A percentile compares a stretch with the other conserved stretches of the same genome.
These are phyloP conservation scores for Rhopilema esculentum DNA, from an alignment of 30 jellyfish, hydroid and myxozoan species.

Conservation along the genomic window DNA sequence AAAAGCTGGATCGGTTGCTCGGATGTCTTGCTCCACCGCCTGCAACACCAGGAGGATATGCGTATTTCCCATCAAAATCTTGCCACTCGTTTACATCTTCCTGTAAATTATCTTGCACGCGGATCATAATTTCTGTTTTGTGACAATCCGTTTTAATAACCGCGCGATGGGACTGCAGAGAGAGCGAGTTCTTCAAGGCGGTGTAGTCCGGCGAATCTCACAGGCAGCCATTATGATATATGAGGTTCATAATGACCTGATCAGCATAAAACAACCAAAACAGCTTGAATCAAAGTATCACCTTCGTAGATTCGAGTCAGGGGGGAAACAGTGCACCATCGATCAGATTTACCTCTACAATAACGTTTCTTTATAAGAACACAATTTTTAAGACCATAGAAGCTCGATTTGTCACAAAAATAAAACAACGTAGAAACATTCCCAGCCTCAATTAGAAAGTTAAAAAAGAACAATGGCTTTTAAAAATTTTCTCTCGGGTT, in stretches of 20 bases:
- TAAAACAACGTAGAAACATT: too few relatives aligned
- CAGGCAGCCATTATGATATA: slow-evolving; percentile 83
- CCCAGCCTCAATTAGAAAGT: too few relatives aligned
- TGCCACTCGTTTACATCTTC: slow-evolving; percentile 62
- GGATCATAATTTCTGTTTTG: slow-evolving; percentile 42
- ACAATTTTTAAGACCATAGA: too few relatives aligned
- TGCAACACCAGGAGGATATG: neutral
- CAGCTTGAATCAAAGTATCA: slow-evolving; percentile 42
- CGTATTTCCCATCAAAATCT: slow-evolving; percentile 40
- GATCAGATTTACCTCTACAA: neutral
- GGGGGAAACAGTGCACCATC: neutral
- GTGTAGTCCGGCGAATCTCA: slow-evolving; percentile 1
- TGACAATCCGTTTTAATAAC: neutral
- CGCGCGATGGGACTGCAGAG: neutral
- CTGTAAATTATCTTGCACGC: slow-evolving; percentile 43
- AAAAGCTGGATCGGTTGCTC: slow-evolving; percentile 73
- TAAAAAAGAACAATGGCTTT: too few relatives aligned
- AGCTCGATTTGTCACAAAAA: too few relatives aligned
- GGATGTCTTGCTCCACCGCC: slow-evolving; percentile 52
- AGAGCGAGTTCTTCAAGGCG: neutral
- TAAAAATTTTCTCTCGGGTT: slow-evolving; percentile 19
- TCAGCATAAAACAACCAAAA: slow-evolving; percentile 75
- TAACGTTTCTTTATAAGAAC: neutral
- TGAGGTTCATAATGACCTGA: slow-evolving; percentile 76
- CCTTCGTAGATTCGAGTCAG: neutral